Percentiles rank a stretch among this genome's conserved stretches.
These are phyloP conservation scores for Acanthurus leucopareius DNA, from an alignment of 2,797 vertebrate genomes.

Conservation along the genomic window DNA sequence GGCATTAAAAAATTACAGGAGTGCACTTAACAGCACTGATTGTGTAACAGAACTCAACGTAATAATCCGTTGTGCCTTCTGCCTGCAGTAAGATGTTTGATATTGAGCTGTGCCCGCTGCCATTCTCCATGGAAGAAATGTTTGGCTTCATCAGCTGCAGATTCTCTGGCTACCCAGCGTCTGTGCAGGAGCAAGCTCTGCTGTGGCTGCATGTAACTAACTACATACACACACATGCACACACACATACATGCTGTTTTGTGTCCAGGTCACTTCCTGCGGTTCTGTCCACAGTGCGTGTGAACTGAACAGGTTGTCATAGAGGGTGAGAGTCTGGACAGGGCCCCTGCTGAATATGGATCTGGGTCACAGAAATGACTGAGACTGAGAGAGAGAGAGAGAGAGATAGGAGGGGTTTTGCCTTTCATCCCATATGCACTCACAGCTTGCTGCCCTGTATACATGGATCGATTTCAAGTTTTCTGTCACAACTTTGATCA, in stretches of 20 bases:
- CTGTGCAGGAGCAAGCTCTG: conserved; percentile 97
- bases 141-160: conserved; percentile 99
- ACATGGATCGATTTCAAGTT: conserved; percentile 73
- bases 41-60: not conserved
- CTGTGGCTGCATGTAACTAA: conserved; percentile 97
- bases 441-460: conserved; percentile 67
- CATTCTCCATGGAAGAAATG: conserved; percentile 99
- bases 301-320: conserved; percentile 82
- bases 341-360: conserved; percentile 80
- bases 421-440: conserved; percentile 74
- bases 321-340: conserved; percentile 69
- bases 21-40: conserved; percentile 1
- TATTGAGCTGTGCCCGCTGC: conserved; percentile 97
- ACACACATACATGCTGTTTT: conserved; percentile 70
- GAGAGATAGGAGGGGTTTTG: conserved; percentile 65
- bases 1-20: conserved; percentile 7
- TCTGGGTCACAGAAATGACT: conserved; percentile 79
- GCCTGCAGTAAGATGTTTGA: conserved; percentile 98
- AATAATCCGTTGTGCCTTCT: conserved; percentile 33
- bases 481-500: conserved; percentile 66
- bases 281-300: conserved; percentile 74
- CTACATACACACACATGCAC: conserved; percentile 59
- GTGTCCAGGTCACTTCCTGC: conserved; percentile 54
- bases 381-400: conserved; percentile 43
- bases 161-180: conserved; percentile 97